A percentile compares a stretch with the other conserved stretches of the same genome.
Conservation (phyloP, 2,888 invertebrate genomes). For the Helobdella robusta region DNA sequence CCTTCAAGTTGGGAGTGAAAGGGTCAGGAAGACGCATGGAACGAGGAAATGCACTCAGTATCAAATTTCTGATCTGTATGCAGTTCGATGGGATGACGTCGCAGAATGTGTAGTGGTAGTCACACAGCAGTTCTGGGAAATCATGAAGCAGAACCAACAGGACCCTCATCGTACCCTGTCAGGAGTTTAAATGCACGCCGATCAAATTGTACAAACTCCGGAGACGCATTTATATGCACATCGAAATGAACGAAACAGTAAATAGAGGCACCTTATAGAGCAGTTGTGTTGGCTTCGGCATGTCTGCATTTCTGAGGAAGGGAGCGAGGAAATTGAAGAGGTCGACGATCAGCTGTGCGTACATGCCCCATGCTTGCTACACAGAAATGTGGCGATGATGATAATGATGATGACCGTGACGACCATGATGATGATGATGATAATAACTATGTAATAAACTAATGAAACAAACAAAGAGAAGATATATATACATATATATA, state of each 20-base stretch:
- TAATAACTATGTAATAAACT: neutral
- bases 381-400: too few relatives aligned
- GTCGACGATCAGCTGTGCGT: conserved; percentile 86
- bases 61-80: conserved; percentile 82
- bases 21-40: conserved; percentile 98
- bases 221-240: too few relatives aligned
- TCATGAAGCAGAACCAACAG: conserved; percentile 89
- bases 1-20: conserved; percentile 88
- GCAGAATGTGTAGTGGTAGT: conserved; percentile 97
- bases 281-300: conserved; percentile 82
- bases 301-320: conserved; percentile 88
- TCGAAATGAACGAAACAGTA: too few relatives aligned
- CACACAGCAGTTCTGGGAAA: conserved; percentile 97
- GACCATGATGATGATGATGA: too few relatives aligned
- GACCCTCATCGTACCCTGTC: conserved; percentile 69
- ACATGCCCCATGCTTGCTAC: conserved; percentile 79
- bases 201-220: too few relatives aligned
- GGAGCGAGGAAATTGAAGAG: conserved; percentile 93
- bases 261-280: conserved; percentile 74
- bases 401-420: too few relatives aligned
- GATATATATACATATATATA: neutral
- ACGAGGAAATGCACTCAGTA: conserved; percentile 91
- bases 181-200: too few relatives aligned
- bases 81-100: conserved; percentile 98
- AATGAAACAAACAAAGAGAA: neutral